These are phyloP conservation scores for Apistogramma diplotaenia DNA, from an alignment of 2,113 vertebrate genomes.

Conservation along the genomic window DNA sequence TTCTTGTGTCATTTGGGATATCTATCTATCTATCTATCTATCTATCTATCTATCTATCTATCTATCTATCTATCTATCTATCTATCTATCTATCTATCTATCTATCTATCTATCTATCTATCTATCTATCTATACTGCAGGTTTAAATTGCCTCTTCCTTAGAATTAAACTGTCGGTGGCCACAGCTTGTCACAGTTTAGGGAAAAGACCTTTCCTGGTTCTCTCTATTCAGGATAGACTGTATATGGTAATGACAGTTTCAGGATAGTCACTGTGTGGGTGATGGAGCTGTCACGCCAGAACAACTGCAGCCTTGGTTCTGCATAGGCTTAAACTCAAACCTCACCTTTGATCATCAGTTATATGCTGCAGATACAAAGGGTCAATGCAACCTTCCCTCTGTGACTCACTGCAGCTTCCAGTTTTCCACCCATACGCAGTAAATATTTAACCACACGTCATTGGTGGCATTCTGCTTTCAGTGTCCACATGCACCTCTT, in stretches of 20 bases:
- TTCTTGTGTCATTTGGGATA: too few species aligned
- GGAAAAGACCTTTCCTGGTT: neutral
- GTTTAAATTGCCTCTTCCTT: neutral
- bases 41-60: too few species aligned
- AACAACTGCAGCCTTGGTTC: neutral
- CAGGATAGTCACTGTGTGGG: neutral
- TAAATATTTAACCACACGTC: conserved; percentile 64
- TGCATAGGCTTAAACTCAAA: conserved; percentile 1
- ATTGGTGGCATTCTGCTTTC: conserved; percentile 29
- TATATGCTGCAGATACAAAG: conserved; percentile 24
- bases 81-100: neutral
- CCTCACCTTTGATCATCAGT: conserved; percentile 36
- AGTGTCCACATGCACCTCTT: conserved; percentile 6
- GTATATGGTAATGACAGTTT: neutral
- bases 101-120: fast-evolving
- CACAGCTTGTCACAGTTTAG: neutral
- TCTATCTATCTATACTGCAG: fast-evolving
- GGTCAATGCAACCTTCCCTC: conserved; percentile 28
- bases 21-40: too few species aligned
- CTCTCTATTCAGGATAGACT: neutral
- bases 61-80: too few species aligned
- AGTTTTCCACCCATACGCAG: conserved; percentile 26
- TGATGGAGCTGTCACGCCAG: neutral
- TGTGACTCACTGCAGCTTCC: conserved; percentile 55
- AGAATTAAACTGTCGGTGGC: neutral